These are phyloP conservation scores for Narcine bancroftii DNA, from an alignment of 2,113 vertebrate species.

Conservation along the genomic window DNA sequence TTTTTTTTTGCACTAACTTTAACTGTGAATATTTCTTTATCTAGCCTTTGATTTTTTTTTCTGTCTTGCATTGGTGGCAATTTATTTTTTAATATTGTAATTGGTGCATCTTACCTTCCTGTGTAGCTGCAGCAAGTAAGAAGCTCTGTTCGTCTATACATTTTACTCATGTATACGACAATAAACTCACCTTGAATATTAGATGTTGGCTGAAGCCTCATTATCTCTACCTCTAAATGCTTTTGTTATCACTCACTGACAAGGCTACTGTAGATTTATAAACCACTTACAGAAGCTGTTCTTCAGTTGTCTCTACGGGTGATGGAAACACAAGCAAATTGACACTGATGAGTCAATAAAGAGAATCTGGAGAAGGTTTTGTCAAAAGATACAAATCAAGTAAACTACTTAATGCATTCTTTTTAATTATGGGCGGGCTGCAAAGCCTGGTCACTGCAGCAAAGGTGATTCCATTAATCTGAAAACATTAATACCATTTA, in stretches of 20 bases:
- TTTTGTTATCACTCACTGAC: conserved; percentile 2
- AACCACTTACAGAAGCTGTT: neutral
- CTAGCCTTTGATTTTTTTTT: too few relatives aligned
- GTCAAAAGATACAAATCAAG: conserved; percentile 37
- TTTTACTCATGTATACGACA: too few relatives aligned
- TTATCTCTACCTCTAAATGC: neutral
- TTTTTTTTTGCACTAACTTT: too few relatives aligned
- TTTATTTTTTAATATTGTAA: too few relatives aligned
- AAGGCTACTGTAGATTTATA: neutral
- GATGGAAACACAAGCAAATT: conserved; percentile 23
- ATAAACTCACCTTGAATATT: too few relatives aligned
- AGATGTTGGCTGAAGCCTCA: neutral
- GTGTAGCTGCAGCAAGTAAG: too few relatives aligned
- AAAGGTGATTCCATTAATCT: conserved; percentile 1
- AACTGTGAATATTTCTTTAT: too few relatives aligned
- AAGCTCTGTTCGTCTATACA: too few relatives aligned
- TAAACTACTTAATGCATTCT: conserved; percentile 12
- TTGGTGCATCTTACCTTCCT: too few relatives aligned
- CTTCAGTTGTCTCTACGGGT: neutral
- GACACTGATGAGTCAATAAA: conserved; percentile 15
- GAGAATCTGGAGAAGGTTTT: conserved; percentile 16
- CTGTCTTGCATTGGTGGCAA: too few relatives aligned
- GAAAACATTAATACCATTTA: neutral
- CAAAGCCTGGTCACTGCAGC: neutral
- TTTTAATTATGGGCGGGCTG: neutral